Evolutionary conservation across 2,888 invertebrate genomes (phyloP), one percentile per base, ranked within the genome.

Genomic region (Tipula vernalis): DNA sequence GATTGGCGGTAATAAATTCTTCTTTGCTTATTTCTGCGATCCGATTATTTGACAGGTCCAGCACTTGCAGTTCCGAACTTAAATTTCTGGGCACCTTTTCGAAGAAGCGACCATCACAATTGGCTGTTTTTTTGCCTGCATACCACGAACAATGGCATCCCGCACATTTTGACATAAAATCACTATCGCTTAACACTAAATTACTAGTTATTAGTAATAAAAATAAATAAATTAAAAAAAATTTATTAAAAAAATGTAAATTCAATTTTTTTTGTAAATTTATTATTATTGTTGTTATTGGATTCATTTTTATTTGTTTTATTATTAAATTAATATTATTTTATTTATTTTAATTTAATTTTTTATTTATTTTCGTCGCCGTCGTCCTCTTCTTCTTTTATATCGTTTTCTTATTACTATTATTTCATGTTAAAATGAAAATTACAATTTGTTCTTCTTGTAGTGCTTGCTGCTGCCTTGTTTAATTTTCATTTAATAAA

Each of bases 101-200:
- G 39, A 96, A 92, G n/a, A 93, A 92, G 57, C 93, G 93, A 87
- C 93, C 92, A 44, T 94, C 94, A 90, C 98, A 98, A 89, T 96
- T 95, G 1, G 97, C 97, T 36, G 95, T 95, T 90, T 96, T 96
- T 91, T 95, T 96, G 6, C 97, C 97, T 87, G 95, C 95, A 41
- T 94, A 94, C 97, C 98, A 98, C 88, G 95, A 95, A 91, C 98
- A 98, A 89, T 95, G 94, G 92, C 98, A 98, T 51, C 88, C 88
- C 87, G 90, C 89, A 88, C 91, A 92, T 86, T 89, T 90, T 87
- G 90, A 90, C 88, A 90, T 89, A 91, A 91, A 91, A 87, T 91
- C 91, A 8, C 89, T 89, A 85, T 90, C 89, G 3, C 88, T 90
- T 39, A 39, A 8, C 3, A 71, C 71, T 71, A 71, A 10, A 39